These are phyloP conservation scores for Chelonus formosanus DNA, from an alignment of 2,888 invertebrate genomes.

Conservation along the genomic window DNA sequence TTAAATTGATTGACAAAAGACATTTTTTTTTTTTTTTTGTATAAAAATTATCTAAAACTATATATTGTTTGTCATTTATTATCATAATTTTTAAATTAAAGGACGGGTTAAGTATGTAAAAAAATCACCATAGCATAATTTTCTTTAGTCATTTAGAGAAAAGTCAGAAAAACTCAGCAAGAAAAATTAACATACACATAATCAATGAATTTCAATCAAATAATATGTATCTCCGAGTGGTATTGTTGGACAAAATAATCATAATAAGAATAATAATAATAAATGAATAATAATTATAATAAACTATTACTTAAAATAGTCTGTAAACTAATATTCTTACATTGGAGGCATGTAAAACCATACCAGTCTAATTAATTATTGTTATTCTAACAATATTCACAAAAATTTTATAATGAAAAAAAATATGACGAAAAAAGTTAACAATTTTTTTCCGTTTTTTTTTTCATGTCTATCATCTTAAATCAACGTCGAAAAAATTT, in stretches of 20 bases:
- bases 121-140: too few relatives aligned
- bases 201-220: too few relatives aligned
- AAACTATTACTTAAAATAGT: conserved; percentile 3
- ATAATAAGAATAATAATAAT: conserved; percentile 7
- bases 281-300: neutral
- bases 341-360: conserved; percentile 53
- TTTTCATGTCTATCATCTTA: neutral
- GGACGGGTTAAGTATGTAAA: too few relatives aligned
- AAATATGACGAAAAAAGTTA: conserved; percentile 32
- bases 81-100: too few relatives aligned
- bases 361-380: conserved; percentile 46
- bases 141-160: too few relatives aligned
- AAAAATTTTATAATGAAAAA: conserved; percentile 30
- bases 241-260: conserved; percentile 18
- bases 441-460: conserved; percentile 36
- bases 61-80: too few relatives aligned
- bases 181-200: too few relatives aligned
- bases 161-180: too few relatives aligned
- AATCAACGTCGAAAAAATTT: too few relatives aligned
- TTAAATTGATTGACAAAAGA: too few relatives aligned
- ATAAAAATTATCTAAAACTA: too few relatives aligned
- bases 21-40: too few relatives aligned
- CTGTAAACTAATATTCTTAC: conserved; percentile 6
- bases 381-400: conserved; percentile 43
- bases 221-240: conserved; percentile 16